A percentile compares a stretch with the other conserved stretches of the same genome.
Evolutionary conservation across 2,797 vertebrate genomes (phyloP).

Genomic region (Liparis tanakae): DNA sequence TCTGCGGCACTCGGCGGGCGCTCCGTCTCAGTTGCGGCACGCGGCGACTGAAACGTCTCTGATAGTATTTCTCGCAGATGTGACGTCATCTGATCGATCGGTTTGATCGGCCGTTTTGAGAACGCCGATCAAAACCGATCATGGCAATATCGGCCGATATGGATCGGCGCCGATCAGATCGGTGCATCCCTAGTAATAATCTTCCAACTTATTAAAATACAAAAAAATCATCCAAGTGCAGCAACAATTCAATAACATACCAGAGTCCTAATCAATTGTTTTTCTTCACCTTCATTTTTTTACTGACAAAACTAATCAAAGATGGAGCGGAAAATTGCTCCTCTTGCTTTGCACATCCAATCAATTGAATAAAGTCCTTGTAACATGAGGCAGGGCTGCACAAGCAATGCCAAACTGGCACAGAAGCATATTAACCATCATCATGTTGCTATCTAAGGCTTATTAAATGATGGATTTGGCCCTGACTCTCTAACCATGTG

Average conservation of each 20-base stretch:
- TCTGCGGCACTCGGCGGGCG: too few relatives aligned
- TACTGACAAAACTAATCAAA: constrained; percentile 58
- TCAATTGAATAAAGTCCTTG: constrained; percentile 46
- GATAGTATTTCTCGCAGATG: too few relatives aligned
- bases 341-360: constrained; percentile 41
- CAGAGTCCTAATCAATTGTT: constrained; percentile 47
- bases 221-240: constrained; percentile 37
- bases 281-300: constrained; percentile 49
- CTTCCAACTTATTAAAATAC: constrained; percentile 49
- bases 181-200: too few relatives aligned
- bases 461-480: constrained; percentile 62
- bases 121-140: too few relatives aligned
- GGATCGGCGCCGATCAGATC: too few relatives aligned
- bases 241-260: constrained; percentile 54
- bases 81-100: too few relatives aligned
- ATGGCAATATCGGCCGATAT: too few relatives aligned
- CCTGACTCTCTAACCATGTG: constrained; percentile 34
- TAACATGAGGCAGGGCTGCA: constrained; percentile 47
- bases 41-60: too few relatives aligned
- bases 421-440: constrained; percentile 60
- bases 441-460: constrained; percentile 63
- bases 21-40: too few relatives aligned
- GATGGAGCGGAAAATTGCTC: constrained; percentile 35
- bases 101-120: too few relatives aligned
- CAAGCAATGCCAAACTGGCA: constrained; percentile 43